Evolutionary conservation across 2,888 invertebrate genomes (phyloP).

Genomic region (Macrostomum cliftonense): DNA sequence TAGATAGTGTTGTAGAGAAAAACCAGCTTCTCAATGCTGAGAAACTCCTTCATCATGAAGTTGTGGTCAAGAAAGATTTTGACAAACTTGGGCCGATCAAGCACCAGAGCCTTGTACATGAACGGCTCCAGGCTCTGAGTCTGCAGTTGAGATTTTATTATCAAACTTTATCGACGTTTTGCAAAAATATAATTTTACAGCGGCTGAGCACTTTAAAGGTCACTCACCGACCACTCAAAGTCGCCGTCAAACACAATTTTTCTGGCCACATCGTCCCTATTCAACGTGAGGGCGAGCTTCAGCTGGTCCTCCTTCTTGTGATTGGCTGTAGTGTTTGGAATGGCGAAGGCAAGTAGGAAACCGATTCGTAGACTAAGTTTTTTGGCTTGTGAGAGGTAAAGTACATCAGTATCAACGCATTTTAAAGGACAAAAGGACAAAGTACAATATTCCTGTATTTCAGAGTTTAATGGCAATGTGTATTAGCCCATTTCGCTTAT

Average conservation of each 20-base stretch:
- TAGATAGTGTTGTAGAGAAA: conserved; percentile 22
- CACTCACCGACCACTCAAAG: conserved; percentile 23
- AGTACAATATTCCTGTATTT: no score
- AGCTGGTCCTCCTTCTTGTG: conserved; percentile 7
- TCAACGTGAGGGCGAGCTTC: conserved; percentile 14
- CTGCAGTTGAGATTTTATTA: conserved; percentile 15
- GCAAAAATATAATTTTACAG: conserved; percentile 6
- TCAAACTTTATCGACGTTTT: no score
- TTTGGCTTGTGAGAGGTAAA: no score
- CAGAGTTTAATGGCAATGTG: no score
- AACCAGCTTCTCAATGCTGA: conserved; percentile 22
- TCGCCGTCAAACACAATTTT: conserved; percentile 21
- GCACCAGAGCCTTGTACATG: conserved; percentile 28
- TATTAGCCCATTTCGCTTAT: no score
- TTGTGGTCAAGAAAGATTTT: conserved; percentile 32
- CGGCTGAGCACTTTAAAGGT: not conserved
- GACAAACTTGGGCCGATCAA: conserved; percentile 28
- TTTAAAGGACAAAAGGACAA: no score
- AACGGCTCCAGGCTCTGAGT: conserved; percentile 17
- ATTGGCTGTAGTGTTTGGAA: no score
- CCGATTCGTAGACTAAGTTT: no score
- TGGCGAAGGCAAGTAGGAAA: no score
- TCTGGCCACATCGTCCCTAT: conserved; percentile 13
- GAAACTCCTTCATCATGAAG: conserved; percentile 26
- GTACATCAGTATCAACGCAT: no score